phyloP scores from a whole-genome alignment of 2,888 invertebrate species.

The Mesorhabditis sp. region DNA sequence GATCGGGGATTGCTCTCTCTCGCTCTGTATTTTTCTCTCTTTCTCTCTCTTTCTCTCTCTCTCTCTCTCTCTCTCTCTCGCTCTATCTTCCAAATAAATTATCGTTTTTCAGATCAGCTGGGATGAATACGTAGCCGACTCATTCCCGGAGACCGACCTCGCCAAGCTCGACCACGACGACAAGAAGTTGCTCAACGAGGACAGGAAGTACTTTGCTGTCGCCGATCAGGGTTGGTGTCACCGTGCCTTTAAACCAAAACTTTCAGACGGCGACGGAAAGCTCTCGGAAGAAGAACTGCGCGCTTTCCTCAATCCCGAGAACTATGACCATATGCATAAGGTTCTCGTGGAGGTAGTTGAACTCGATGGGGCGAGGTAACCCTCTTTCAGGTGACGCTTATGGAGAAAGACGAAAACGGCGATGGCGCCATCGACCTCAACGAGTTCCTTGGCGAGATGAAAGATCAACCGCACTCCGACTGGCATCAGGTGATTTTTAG shows the following conservation, averaged over 20 bases:
- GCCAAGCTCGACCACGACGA: slow-evolving; percentile 39
- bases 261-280: slow-evolving; percentile 71
- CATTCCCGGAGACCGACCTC: slow-evolving; percentile 67
- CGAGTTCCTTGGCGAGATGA: slow-evolving; percentile 73
- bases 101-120: slow-evolving; percentile 70
- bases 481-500: slow-evolving; percentile 63
- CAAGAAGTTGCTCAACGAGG: slow-evolving; percentile 67
- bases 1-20: no score
- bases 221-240: not conserved
- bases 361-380: slow-evolving; percentile 8
- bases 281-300: slow-evolving; percentile 77
- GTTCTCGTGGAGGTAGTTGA: slow-evolving; percentile 65
- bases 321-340: slow-evolving; percentile 76
- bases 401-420: slow-evolving; percentile 78
- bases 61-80: not conserved
- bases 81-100: slow-evolving; percentile 63
- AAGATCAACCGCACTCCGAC: slow-evolving; percentile 28
- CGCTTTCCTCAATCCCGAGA: slow-evolving; percentile 87
- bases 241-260: not conserved
- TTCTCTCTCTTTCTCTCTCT: not conserved
- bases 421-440: slow-evolving; percentile 81
- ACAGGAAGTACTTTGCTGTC: slow-evolving; percentile 74
- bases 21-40: not conserved
- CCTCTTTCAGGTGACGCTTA: slow-evolving; percentile 65
- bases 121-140: slow-evolving; percentile 83